A percentile compares a stretch with the other conserved stretches of the same genome.
These are phyloP conservation scores for Drosophila rhopaloa DNA, from an alignment of 1,140 invertebrate species.

Conservation along the genomic window DNA sequence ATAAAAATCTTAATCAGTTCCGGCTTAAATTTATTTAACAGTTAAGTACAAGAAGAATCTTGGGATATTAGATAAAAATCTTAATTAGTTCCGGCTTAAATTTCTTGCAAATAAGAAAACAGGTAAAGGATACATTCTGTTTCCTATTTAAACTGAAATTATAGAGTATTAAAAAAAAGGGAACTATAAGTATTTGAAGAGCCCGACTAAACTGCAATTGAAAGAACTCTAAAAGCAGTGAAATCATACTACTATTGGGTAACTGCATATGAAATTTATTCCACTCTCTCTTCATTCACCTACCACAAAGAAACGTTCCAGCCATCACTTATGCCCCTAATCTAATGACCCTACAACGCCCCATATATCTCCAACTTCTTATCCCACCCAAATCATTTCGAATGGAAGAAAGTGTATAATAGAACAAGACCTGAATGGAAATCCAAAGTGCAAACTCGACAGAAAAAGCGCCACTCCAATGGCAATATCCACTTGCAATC, in stretches of 20 bases:
- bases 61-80: neutral
- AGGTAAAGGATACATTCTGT: too few relatives aligned
- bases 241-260: neutral
- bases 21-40: neutral
- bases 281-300: too few relatives aligned
- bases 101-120: too few relatives aligned
- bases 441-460: constrained; percentile 56
- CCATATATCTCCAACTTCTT: constrained; percentile 17
- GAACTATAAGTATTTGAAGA: too few relatives aligned
- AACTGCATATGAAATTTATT: neutral
- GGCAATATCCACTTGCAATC: constrained; percentile 39
- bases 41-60: too few relatives aligned
- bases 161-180: too few relatives aligned
- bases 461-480: constrained; percentile 43
- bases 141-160: too few relatives aligned
- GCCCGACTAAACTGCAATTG: neutral
- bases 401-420: constrained; percentile 6
- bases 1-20: constrained; percentile 1
- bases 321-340: constrained; percentile 13
- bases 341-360: constrained; percentile 15
- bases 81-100: too few relatives aligned
- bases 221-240: too few relatives aligned
- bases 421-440: constrained; percentile 17
- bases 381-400: constrained; percentile 19
- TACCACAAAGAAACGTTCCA: neutral